Evolutionary conservation across 2,888 invertebrate genomes (phyloP), one percentile per base, ranked within the genome.

Genomic region (Cosmorhoe ocellata): DNA sequence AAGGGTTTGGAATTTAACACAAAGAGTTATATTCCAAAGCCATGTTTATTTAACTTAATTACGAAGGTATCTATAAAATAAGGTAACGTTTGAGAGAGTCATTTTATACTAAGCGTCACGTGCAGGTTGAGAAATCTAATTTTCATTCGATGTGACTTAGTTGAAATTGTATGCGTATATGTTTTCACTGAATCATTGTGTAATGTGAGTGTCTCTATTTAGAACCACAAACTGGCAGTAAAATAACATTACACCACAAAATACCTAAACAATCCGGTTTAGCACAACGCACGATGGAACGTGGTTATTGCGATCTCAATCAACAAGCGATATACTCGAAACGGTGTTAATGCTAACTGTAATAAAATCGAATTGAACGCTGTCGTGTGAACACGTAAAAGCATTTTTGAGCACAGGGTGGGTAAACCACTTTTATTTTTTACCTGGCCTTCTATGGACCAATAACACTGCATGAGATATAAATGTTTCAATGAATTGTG

Each of bases 211-310:
- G 53, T 59, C 57, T 59, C 57, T 52, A 54, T 59, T 57, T 43
- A 31, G 34, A 34, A 32, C 59, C 57, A 28, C 59, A 56, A 59
- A 59, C 56, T 56, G 56, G 40, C 62, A 55, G 40, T 59, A 56
- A 61, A 59, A 61, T 58, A 52, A 56, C 54, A 58, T 58, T 55
- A 58, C 36, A 43, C 45, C 48, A 52, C 54, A 48, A 54, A 53
- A 51, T 56, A 56, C 58, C 54, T 62, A 58, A 59, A 59, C 61
- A 61, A 61, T 58, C 44, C 51, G 53, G 12, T 51, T 50, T 26
- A 46, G 41, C 36, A 44, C 44, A 27, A 60, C 52, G 51, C 57
- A 46, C 58, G 55, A 55, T 61, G 40, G 42, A 46, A 48, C 45
- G 44, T 47, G 43, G 59, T 55, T 61, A 59, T 58, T 58, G 53